Base-by-base conservation (phyloP, 2,113 vertebrate genomes). In the Macaca nemestrina region DNA sequence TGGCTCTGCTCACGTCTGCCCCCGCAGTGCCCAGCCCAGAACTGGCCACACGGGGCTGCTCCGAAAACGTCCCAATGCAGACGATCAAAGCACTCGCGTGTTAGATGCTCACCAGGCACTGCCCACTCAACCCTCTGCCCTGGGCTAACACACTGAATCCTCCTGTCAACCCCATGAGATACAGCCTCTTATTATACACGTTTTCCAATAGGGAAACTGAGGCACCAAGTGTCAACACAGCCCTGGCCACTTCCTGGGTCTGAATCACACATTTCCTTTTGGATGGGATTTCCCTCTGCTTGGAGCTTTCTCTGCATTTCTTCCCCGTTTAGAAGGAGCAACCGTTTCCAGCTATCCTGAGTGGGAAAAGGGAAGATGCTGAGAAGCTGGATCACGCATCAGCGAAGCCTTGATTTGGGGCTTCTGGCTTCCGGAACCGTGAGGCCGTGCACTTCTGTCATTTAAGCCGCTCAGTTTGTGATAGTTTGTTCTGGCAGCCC, bases 111-210 rank as follows among this genome's bases (percentile, higher is more conserved):
- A 3, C 50, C 8, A 17, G 35, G 50, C 0, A 0, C 48, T 45
- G 3, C 32, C 57, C 80, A 0, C 8, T 3, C 2, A 50, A 16
- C 17, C 50, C 7, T 13, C 1, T 20, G 45, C 25, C 45, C 0
- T 2, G 11, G 0, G 0, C 16, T n/a, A 38, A 32, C 11, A 38
- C 80, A 30, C 35, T 0, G 17, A 64, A 32, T 5, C 59, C 13
- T 35, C 35, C 2, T 3, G 16, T 23, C 55, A 8, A 7, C 43
- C 10, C 35, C 32, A 1, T 8, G 18, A 7, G 27, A n/a, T 12
- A 13, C 25, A 30, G 5, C 18, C 18, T 7, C 38, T 32, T 22
- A 23, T 72, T 5, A 38, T 5, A 72, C n/a, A 38, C 1, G 20
- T 72, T 72, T 38, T 20, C 68, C 22, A 4, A 11, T 70, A n/a